phyloP scores from a whole-genome alignment of 23 tunicate genomes.

The Diplosoma virens region DNA sequence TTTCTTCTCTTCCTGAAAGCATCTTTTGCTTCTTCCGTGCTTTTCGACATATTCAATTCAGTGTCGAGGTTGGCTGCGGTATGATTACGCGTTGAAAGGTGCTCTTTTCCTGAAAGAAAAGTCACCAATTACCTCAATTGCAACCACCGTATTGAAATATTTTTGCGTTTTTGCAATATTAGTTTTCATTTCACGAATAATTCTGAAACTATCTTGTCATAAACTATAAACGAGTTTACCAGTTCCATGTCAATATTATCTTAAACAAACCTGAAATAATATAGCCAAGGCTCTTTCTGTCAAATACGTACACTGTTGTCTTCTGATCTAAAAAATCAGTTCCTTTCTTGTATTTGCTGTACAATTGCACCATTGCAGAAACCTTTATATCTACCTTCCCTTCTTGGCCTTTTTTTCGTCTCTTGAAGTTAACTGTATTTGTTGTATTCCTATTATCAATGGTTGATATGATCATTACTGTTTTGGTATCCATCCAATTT shows the following conservation, averaged over 20 bases:
- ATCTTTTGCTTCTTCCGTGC: not conserved
- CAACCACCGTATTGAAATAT: not conserved
- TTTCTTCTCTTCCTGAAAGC: not conserved
- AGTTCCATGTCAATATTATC: not conserved
- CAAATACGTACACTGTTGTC: not conserved
- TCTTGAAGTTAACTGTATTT: not conserved
- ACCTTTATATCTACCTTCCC: not conserved
- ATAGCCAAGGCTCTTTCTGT: no score
- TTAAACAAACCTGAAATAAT: not conserved
- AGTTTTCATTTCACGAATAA: not conserved
- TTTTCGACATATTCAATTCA: not conserved
- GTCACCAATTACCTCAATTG: not conserved
- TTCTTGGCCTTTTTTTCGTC: not conserved
- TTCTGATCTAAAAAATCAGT: not conserved
- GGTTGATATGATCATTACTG: not conserved
- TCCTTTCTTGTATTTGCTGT: not conserved
- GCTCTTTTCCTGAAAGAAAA: not conserved
- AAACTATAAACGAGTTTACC: no score
- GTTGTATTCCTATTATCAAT: not conserved
- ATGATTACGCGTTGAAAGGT: not conserved
- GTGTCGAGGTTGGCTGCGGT: not conserved
- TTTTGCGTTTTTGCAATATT: not conserved
- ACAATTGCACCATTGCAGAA: not conserved
- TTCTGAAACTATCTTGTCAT: not conserved
- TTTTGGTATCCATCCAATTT: not conserved